Percentiles rank a stretch among this genome's conserved stretches.
Conservation (phyloP, 1,140 invertebrate genomes). For the Diorhabda sublineata region DNA sequence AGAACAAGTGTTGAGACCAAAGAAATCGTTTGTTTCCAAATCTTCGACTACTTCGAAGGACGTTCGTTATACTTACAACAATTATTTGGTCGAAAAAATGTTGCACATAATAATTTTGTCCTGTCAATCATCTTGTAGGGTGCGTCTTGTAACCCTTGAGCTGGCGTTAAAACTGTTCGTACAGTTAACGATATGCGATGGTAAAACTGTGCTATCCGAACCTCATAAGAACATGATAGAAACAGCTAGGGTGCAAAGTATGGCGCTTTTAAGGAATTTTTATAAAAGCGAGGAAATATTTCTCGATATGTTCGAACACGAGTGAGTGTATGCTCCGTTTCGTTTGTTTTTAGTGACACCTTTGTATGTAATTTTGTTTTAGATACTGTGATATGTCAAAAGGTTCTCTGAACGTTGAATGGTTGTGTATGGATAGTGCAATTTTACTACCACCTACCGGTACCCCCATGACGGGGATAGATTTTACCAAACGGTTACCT, state of each 20-base stretch:
- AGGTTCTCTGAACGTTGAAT: constrained; percentile 84
- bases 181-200: constrained; percentile 49
- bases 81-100: constrained; percentile 71
- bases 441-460: constrained; percentile 94
- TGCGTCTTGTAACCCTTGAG: constrained; percentile 89
- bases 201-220: constrained; percentile 56
- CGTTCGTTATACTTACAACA: constrained; percentile 62
- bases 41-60: constrained; percentile 33
- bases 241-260: constrained; percentile 79
- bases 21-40: constrained; percentile 40
- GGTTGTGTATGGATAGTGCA: constrained; percentile 93
- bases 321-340: constrained; percentile 55
- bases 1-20: constrained; percentile 58
- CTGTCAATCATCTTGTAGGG: constrained; percentile 78
- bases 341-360: neutral
- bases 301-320: constrained; percentile 98
- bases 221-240: constrained; percentile 68
- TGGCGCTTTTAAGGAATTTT: constrained; percentile 82
- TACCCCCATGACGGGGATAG: constrained; percentile 93
- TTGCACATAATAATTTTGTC: constrained; percentile 75
- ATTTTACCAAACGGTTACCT: constrained; percentile 89
- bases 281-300: constrained; percentile 99
- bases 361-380: constrained; percentile 17
- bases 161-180: constrained; percentile 75
- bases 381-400: constrained; percentile 84